These are phyloP conservation scores for Tenthredo mesomela DNA, from an alignment of 2,888 invertebrate genomes.

Conservation along the genomic window DNA sequence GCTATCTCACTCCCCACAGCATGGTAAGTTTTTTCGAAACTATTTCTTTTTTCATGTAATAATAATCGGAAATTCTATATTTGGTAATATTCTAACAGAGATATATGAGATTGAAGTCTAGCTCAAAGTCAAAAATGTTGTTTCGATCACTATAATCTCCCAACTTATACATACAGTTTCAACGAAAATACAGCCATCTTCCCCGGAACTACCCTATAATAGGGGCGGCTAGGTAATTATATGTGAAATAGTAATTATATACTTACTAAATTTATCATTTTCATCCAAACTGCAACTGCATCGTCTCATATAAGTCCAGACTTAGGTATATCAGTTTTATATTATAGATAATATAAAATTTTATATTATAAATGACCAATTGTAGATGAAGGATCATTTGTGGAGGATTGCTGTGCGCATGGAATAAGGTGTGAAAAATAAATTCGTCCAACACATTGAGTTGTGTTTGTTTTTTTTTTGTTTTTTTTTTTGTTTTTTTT, in stretches of 20 bases:
- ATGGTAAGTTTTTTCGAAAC: background rate
- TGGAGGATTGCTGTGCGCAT: background rate
- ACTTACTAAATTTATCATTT: background rate
- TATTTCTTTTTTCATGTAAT: no score
- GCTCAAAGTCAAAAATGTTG: slow-evolving; percentile 23
- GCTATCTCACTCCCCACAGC: no score
- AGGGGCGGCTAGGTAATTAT: background rate
- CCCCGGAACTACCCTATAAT: slow-evolving; percentile 32
- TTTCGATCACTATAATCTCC: no score
- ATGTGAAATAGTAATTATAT: background rate
- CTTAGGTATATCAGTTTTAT: background rate
- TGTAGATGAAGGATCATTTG: background rate
- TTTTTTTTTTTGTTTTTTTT: slow-evolving; percentile 75
- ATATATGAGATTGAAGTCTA: no score
- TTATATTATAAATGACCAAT: background rate
- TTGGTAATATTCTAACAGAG: no score
- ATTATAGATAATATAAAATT: background rate
- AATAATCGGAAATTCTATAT: no score
- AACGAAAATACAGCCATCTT: slow-evolving; percentile 20
- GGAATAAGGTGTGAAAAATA: background rate
- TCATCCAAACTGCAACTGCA: background rate
- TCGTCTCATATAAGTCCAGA: background rate
- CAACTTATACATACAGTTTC: no score
- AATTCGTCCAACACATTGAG: background rate
- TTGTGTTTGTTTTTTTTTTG: slow-evolving; percentile 66